These are phyloP conservation scores for Panorpa germanica DNA, from an alignment of 2,888 invertebrate genomes.

Conservation along the genomic window DNA sequence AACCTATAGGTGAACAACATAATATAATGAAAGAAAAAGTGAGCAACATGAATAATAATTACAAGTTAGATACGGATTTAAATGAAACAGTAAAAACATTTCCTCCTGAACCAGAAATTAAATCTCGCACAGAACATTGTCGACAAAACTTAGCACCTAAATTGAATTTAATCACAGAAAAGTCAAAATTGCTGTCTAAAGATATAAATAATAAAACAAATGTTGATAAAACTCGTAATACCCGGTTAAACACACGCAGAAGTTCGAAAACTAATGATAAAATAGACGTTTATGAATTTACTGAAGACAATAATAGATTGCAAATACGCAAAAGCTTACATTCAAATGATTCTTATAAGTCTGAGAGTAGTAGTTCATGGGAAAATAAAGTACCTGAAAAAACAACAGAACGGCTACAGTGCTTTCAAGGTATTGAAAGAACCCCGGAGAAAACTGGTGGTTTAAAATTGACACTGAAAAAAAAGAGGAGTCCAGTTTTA, in stretches of 20 bases:
- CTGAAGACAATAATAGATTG: conserved; percentile 18
- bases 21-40: conserved; percentile 12
- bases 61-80: conserved; percentile 3
- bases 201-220: conserved; percentile 7
- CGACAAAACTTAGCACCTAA: conserved; percentile 11
- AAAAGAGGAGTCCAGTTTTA: conserved; percentile 71
- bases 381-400: conserved; percentile 18
- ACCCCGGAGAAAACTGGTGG: conserved; percentile 37
- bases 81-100: too few relatives aligned
- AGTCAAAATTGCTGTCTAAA: too few relatives aligned
- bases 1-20: conserved; percentile 11
- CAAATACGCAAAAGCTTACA: too few relatives aligned
- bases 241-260: too few relatives aligned
- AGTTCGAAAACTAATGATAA: too few relatives aligned
- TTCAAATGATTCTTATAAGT: conserved; percentile 14
- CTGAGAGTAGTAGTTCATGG: conserved; percentile 17
- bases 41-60: conserved; percentile 11
- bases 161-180: conserved; percentile 9
- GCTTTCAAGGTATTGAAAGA: too few relatives aligned
- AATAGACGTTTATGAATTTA: conserved; percentile 33
- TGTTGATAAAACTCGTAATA: too few relatives aligned
- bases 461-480: conserved; percentile 61
- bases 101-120: too few relatives aligned
- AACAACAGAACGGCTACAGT: conserved; percentile 23
- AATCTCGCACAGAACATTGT: too few relatives aligned